Conservation (phyloP, 2,113 vertebrate species). For the Sakesphorus luctuosus region DNA sequence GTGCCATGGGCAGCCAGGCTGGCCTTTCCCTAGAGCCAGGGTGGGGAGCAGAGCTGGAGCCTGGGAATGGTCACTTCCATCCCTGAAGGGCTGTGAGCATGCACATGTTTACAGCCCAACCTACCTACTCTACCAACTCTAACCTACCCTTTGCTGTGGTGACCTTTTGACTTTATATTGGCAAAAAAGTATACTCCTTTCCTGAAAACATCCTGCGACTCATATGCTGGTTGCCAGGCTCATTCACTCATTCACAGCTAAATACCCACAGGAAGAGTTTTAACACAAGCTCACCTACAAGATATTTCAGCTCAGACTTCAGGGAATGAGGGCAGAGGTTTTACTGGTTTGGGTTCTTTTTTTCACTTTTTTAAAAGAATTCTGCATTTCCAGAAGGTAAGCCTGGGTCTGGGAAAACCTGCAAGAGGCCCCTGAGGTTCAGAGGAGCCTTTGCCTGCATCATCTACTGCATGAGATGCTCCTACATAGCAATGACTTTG, state of each 20-base stretch:
- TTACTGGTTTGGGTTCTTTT: neutral
- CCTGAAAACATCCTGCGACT: neutral
- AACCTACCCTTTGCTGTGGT: neutral
- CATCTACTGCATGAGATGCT: neutral
- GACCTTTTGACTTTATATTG: neutral
- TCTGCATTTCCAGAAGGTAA: neutral
- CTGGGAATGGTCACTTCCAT: fast-evolving
- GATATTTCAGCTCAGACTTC: neutral
- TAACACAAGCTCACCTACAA: neutral
- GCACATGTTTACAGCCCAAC: fast-evolving
- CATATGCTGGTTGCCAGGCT: neutral
- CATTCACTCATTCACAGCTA: neutral
- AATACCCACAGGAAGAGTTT: neutral
- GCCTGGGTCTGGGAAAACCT: neutral
- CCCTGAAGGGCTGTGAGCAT: fast-evolving
- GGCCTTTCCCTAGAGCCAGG: neutral
- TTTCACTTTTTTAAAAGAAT: neutral
- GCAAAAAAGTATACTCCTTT: neutral
- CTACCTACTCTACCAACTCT: too few relatives aligned
- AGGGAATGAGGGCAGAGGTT: neutral
- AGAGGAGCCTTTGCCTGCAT: neutral
- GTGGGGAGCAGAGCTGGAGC: neutral
- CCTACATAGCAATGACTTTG: fast-evolving
- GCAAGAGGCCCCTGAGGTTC: fast-evolving
- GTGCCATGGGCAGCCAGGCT: neutral